Base-by-base conservation (phyloP, 2,797 vertebrate genomes). In the Micromesistius poutassou region DNA sequence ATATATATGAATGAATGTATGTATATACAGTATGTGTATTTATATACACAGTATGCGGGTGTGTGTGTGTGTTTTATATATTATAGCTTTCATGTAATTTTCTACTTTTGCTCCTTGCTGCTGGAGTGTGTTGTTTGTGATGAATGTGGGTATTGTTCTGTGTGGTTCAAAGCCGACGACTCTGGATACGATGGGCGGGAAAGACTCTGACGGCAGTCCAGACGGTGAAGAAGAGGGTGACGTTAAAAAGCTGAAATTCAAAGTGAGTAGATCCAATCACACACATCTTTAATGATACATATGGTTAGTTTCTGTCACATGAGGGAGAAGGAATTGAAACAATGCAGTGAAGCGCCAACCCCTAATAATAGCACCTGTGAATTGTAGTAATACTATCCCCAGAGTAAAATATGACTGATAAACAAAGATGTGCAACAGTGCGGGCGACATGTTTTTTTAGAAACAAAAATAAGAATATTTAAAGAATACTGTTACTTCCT, bases 121-220 rank as follows among this genome's bases (percentile, higher is more conserved):
- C 10, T 16, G 6, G 31, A 71, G 8, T 33, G 70, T 71, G 70
- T 33, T 68, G 46, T 62, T n/a, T 12, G 62, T 68, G 62, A 28
- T 68, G 62, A 28, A 68, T 68, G 22, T 55, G 66, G 13, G 9
- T 76, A 33, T 76, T 50, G 1, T 76, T 46, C 12, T 14, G n/a
- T 62, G 55, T 62, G 55, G 55, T 80, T 74, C 81, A 2, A 80
- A 92, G 91, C 90, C 90, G 2, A 85, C 89, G 16, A 33, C 81
- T 74, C 79, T 89, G 76, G 88, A 87, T 0, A 83, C 81, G 28
- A 83, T 85, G 46, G 71, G 81, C 12, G 92, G 86, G 72, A 94
- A 94, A 79, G 92, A 92, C 66, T 91, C 82, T 0, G 93, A 93
- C 84, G 91, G 89, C 80, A 75, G 83, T 76, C 87, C 89, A 6